These are phyloP conservation scores for Akabosia matsudoensis DNA, from an alignment of 1,140 invertebrate species.

Conservation along the genomic window DNA sequence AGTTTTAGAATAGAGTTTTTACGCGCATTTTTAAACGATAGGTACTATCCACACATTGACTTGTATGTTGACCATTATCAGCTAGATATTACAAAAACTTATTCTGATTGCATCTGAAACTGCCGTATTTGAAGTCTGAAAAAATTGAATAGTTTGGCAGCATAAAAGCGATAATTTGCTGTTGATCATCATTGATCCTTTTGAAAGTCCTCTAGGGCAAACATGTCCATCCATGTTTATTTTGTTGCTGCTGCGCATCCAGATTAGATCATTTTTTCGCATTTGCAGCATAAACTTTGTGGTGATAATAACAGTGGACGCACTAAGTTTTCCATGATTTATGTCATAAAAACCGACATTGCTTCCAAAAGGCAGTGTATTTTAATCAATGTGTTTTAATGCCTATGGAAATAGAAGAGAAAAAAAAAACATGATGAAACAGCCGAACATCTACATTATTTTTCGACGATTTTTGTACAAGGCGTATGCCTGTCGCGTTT, in stretches of 20 bases:
- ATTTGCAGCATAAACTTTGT: neutral
- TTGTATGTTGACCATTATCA: neutral
- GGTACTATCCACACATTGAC: neutral
- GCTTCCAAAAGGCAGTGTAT: neutral
- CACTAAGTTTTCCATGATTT: neutral
- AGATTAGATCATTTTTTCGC: neutral
- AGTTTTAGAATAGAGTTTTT: too few species aligned
- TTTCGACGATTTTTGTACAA: too few species aligned
- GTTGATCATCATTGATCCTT: neutral
- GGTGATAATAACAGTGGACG: neutral
- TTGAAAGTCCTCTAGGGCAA: slow-evolving; percentile 2
- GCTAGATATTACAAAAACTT: too few species aligned
- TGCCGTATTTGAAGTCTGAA: neutral
- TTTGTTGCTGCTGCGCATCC: neutral
- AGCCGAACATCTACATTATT: too few species aligned
- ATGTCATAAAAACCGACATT: neutral
- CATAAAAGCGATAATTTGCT: slow-evolving; percentile 4
- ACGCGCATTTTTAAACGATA: neutral
- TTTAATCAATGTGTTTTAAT: too few species aligned
- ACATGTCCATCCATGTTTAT: neutral
- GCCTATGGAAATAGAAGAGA: too few species aligned
- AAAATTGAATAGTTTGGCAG: neutral
- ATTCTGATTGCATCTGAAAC: neutral
- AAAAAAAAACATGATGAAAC: too few species aligned
- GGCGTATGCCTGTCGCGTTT: too few species aligned